Evolutionary conservation across 2,888 invertebrate genomes (phyloP).

Genomic region (Nysson spinosus): DNA sequence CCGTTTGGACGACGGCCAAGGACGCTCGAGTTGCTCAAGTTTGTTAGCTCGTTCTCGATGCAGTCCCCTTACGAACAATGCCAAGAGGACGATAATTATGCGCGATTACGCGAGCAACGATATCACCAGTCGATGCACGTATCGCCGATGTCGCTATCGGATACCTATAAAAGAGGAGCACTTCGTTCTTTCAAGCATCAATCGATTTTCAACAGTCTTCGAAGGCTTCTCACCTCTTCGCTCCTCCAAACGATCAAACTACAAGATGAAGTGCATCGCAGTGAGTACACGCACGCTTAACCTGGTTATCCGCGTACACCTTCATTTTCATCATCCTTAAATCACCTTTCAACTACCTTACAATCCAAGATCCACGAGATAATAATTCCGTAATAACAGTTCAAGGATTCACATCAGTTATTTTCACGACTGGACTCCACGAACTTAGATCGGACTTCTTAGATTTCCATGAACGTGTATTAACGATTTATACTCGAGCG

Average conservation of each 20-base stretch:
- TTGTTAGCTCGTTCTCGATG: constrained; percentile 27
- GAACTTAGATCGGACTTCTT: no score
- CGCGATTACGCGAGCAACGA: constrained; percentile 55
- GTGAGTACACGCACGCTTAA: constrained; percentile 60
- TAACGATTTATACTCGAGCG: no score
- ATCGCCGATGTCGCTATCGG: constrained; percentile 43
- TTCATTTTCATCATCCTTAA: background rate
- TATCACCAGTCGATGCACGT: constrained; percentile 61
- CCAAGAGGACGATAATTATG: constrained; percentile 53
- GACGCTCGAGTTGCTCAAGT: constrained; percentile 67
- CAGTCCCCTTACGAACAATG: constrained; percentile 31
- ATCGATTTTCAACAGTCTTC: constrained; percentile 60
- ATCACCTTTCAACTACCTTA: no score
- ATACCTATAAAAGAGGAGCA: constrained; percentile 66
- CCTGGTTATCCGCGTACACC: background rate
- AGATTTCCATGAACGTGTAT: no score
- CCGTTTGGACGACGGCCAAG: constrained; percentile 70
- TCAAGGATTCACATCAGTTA: no score
- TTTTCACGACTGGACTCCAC: no score
- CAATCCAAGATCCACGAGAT: no score
- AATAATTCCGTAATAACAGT: no score
- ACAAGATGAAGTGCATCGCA: constrained; percentile 71
- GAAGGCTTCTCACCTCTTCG: constrained; percentile 47
- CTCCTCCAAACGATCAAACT: no score
- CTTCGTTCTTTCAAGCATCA: constrained; percentile 61